Base-by-base conservation (phyloP, 2,888 invertebrate genomes). In the Cosmorhoe ocellata region DNA sequence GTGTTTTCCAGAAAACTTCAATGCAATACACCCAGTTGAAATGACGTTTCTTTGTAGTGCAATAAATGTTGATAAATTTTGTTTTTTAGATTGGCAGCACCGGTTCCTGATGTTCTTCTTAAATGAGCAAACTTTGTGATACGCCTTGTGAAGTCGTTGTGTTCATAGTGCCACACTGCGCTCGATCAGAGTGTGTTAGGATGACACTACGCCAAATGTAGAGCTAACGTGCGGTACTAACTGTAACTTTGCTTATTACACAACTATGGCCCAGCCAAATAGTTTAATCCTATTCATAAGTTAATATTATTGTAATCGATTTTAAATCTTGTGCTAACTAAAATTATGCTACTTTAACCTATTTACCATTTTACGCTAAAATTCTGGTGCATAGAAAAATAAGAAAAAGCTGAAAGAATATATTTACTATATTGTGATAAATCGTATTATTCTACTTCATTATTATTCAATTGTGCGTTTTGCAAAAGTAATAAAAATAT, bases 381-480 rank as follows among this genome's bases (percentile, higher is more conserved):
- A 78, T 80, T 78, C 66, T 69, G 61, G 79, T 76, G 73, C 61
- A 66, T 69, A 68, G 61, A 68, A 66, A 71, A 70, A 63, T 69
- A 73, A 70, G 73, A 64, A 63, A 69, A 68, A 69, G 45, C 65
- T 66, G 62, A 70, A 64, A 66, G 53, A 73, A 67, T 68, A 71
- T 71, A 69, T 66, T 59, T 66, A 64, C 65, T 66, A 61, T 64
- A 63, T 71, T 73, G 68, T 67, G 60, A 47, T 57, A 57, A 56
- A 59, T 46, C 57, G 32, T 55, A 49, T 59, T 55, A 61, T 63
- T 58, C 51, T 62, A 60, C 31, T 57, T 59, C 54, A 61, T 62
- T 63, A 62, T 61, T 42, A 43, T 43, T 51, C 52, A 51, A 47
- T 50, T 54, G 56, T 47, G 63, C 61, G 59, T 68, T 64, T 66